A percentile compares a stretch with the other conserved stretches of the same genome.
Evolutionary conservation across 2,113 vertebrate genomes (phyloP).

Genomic region (Oryzias curvinotus): DNA sequence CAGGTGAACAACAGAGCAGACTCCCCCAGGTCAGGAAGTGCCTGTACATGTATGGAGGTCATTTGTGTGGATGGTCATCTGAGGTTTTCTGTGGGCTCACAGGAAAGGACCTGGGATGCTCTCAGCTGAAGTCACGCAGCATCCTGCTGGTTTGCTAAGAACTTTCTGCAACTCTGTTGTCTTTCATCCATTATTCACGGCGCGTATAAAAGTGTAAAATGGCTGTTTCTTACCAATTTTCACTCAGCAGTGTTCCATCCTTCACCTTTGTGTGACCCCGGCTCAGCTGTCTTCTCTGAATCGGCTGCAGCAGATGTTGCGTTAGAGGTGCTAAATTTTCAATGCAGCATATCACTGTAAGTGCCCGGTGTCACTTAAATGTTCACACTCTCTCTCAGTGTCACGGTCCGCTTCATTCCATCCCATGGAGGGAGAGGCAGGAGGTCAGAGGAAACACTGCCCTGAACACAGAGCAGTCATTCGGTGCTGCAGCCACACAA

Average conservation of each 20-base stretch:
- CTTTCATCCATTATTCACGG: slow-evolving; percentile 69
- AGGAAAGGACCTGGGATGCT: slow-evolving; percentile 2
- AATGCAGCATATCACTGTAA: slow-evolving; percentile 37
- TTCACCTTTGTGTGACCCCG: slow-evolving; percentile 57
- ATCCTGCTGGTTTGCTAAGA: slow-evolving; percentile 14
- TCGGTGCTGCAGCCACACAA: slow-evolving; percentile 4
- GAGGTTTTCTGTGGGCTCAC: slow-evolving; percentile 41
- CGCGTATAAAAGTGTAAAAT: slow-evolving; percentile 58
- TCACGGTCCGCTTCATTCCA: slow-evolving; percentile 31
- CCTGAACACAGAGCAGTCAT: slow-evolving; percentile 27
- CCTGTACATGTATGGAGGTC: too few species aligned
- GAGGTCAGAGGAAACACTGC: slow-evolving; percentile 30
- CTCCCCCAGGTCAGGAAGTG: too few species aligned
- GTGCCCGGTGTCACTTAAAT: slow-evolving; percentile 51
- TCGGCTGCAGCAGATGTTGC: slow-evolving; percentile 19
- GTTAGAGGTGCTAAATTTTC: slow-evolving; percentile 59
- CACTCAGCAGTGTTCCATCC: slow-evolving; percentile 34
- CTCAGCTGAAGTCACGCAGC: slow-evolving; percentile 35
- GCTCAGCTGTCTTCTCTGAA: slow-evolving; percentile 45
- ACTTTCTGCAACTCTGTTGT: slow-evolving; percentile 27
- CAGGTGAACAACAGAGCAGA: too few species aligned
- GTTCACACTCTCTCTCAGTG: slow-evolving; percentile 50
- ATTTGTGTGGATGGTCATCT: too few species aligned
- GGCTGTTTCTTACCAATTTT: slow-evolving; percentile 37
- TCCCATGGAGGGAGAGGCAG: slow-evolving; percentile 27